phyloP scores from a whole-genome alignment of 1,140 invertebrate genomes.

The Cyclina sinensis region DNA sequence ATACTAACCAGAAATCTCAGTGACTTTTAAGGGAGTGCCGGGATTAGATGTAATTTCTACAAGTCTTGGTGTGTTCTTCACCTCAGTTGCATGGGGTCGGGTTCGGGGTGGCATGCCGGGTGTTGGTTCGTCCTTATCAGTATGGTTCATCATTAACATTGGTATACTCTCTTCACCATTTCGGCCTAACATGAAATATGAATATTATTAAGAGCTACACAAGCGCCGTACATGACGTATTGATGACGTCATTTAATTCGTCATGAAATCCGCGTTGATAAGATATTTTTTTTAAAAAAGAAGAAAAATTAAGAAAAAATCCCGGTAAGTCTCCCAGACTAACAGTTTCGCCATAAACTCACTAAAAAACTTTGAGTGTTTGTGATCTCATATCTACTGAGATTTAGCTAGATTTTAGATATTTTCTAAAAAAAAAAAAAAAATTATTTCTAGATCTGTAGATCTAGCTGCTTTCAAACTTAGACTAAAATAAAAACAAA shows the following conservation, averaged over 20 bases:
- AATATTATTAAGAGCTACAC: constrained; percentile 32
- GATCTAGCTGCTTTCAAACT: no score
- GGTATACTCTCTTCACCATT: constrained; percentile 87
- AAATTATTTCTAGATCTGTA: no score
- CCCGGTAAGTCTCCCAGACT: no score
- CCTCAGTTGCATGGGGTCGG: constrained; percentile 73
- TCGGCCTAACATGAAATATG: constrained; percentile 76
- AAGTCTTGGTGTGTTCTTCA: constrained; percentile 80
- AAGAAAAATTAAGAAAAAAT: no score
- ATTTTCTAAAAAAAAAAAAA: no score
- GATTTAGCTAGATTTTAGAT: no score
- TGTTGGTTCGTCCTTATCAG: constrained; percentile 82
- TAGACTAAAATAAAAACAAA: no score
- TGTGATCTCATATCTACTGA: no score
- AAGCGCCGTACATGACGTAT: not conserved
- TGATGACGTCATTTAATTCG: not conserved
- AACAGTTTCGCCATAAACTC: no score
- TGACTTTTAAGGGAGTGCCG: constrained; percentile 80
- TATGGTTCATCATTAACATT: constrained; percentile 87
- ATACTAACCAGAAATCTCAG: constrained; percentile 83
- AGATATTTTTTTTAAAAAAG: no score
- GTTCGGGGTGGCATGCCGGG: constrained; percentile 73
- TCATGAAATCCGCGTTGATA: no score
- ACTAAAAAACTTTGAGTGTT: no score
- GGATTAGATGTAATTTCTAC: constrained; percentile 84